Evolutionary conservation across 2,113 vertebrate genomes (phyloP).

Genomic region (Clarias macrocephalus): DNA sequence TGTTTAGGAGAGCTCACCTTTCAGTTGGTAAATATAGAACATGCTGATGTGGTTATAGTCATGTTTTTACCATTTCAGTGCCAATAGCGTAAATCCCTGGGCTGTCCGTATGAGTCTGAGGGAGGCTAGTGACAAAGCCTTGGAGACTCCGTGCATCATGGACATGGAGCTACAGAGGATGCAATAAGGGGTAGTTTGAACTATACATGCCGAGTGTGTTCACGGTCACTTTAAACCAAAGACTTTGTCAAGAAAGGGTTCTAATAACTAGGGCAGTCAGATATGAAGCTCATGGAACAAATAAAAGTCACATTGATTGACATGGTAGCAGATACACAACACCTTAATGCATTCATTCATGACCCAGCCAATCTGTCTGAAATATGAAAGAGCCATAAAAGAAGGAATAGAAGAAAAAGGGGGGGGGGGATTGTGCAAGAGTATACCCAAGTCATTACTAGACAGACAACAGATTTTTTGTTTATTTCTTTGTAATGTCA

Average conservation of each 20-base stretch:
- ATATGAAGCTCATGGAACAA: background rate
- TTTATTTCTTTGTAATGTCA: too few relatives aligned
- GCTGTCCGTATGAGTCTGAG: conserved; percentile 54
- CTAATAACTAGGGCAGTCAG: background rate
- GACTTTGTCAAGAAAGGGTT: background rate
- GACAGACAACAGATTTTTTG: too few relatives aligned
- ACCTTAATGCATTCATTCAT: background rate
- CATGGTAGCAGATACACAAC: background rate
- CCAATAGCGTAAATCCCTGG: conserved; percentile 74
- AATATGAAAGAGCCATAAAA: too few relatives aligned
- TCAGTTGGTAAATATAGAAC: background rate
- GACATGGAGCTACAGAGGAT: conserved; percentile 74
- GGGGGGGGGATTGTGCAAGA: too few relatives aligned
- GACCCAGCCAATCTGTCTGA: too few relatives aligned
- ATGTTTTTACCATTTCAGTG: conserved; percentile 73
- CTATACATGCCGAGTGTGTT: too few relatives aligned
- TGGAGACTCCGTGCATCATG: conserved; percentile 73
- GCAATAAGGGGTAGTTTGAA: background rate
- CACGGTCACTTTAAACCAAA: background rate
- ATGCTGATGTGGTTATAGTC: background rate
- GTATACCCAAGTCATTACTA: too few relatives aligned
- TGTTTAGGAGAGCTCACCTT: too few relatives aligned
- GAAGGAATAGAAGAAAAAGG: too few relatives aligned
- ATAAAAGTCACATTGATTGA: background rate
- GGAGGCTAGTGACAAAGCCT: conserved; percentile 72